Base-by-base conservation (phyloP, 2,113 vertebrate species). In the Pongo abelii region DNA sequence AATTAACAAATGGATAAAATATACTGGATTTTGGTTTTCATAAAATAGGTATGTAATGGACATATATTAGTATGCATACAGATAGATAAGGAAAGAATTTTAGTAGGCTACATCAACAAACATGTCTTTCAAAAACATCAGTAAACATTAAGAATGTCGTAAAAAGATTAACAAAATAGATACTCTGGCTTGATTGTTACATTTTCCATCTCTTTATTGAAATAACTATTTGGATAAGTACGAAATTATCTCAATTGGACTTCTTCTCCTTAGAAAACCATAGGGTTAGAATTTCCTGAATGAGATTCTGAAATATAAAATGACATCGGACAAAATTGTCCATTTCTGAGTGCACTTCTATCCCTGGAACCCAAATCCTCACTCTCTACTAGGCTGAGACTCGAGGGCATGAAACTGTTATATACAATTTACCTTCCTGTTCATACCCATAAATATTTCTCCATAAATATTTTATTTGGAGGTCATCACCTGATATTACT, bases 221-320 rank as follows among this genome's bases (percentile, higher is more conserved):
- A 88, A 50, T 84, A 70, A 72, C 10, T 78, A 17, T 90, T 94
- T 46, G 52, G 25, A 70, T 70, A 89, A 52, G 4, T 46, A 67
- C 55, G 27, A 48, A 48, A 9, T 84, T 22, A 43, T 91, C 17
- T 86, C 32, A 94, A 6, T 6, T 72, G 48, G 6, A 69, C 6
- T 1, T 46, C 95, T 74, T 35, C 35, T 59, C 11, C 35, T 96
- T 57, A 72, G 38, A 81, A 89, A 86, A 30, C 32, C 27, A 57
- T 32, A 2, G 48, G 38, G 50, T 40, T 88, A 30, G 12, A 80
- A 81, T 88, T 87, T 52, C 83, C 5, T 84, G 9, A 1, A 81
- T 55, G 27, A 69, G 2, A 78, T 50, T 94, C 27, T 91, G 35
- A 94, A 90, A 96, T 94, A 70, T 67, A 89, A 78, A 77, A 14